A percentile compares a stretch with the other conserved stretches of the same genome.
These are phyloP conservation scores for Neodontobutis hainanensis DNA, from an alignment of 2,113 vertebrate genomes.

Conservation along the genomic window DNA sequence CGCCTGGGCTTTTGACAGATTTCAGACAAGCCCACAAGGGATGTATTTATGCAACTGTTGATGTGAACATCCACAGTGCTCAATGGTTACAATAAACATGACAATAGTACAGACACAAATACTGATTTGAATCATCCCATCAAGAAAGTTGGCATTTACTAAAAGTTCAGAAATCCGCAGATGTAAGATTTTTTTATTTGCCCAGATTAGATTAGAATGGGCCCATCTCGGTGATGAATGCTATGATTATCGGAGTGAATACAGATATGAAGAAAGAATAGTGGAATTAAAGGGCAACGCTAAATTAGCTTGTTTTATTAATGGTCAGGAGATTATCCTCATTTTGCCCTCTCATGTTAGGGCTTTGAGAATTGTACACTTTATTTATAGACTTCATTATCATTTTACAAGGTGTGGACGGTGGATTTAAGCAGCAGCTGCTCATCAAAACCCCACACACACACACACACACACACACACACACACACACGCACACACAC, in stretches of 20 bases:
- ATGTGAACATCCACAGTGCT: conserved; percentile 30
- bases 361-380: conserved; percentile 21
- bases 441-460: conserved; percentile 14
- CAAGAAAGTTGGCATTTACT: conserved; percentile 9
- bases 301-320: conserved; percentile 18
- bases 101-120: conserved; percentile 9
- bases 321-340: conserved; percentile 27
- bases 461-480: neutral
- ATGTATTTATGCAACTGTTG: conserved; percentile 31
- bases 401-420: conserved; percentile 35
- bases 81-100: conserved; percentile 12
- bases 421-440: conserved; percentile 35
- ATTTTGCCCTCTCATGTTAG: conserved; percentile 10
- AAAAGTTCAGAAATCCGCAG: neutral
- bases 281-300: conserved; percentile 1
- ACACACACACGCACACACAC: neutral
- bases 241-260: conserved; percentile 9
- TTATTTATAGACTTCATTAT: conserved; percentile 45
- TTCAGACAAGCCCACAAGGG: conserved; percentile 39
- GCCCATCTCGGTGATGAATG: neutral
- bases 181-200: neutral
- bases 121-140: conserved; percentile 25
- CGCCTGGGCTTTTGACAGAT: conserved; percentile 58
- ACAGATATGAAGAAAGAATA: neutral
- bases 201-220: neutral